Base-by-base conservation (phyloP, 2,888 invertebrate species). In the Cinara cedri region DNA sequence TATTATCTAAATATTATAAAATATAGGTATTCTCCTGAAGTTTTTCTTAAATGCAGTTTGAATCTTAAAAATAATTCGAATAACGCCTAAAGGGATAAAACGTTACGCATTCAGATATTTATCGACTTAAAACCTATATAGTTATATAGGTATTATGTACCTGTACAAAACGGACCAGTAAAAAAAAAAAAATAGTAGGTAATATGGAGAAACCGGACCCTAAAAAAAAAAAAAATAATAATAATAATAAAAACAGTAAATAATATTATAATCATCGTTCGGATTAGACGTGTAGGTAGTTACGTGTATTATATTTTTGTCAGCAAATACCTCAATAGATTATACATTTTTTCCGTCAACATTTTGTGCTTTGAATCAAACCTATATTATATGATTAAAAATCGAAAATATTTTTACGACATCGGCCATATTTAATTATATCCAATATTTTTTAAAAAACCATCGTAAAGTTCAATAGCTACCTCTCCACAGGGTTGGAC, bases 1-100 rank as follows among this genome's bases (percentile, higher is more conserved):
- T n/a, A n/a, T n/a, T n/a, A n/a, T n/a, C 1, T 14, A 70, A 70
- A 70, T 8, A 6, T n/a, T 26, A 70, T 54, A 34, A 21, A 19
- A 34, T 11, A 70, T 54, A 34, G 34, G 51, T 54, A 54, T 70
- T n/a, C 19, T 70, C 34, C 3, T 1, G n/a, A n/a, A 34, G 51
- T 54, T n/a, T 54, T 54, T 9, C 54, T 26, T 16, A 34, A 6
- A 24, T 68, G 68, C 11, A 49, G 68, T 68, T 51, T 26, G 49
- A 49, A 49, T 66, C 13, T n/a, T 68, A 49, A n/a, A 49, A n/a
- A 49, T 13, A 49, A 51, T 68, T 16, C 66, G 46, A 11, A 26
- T n/a, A 51, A 51, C 26, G 49, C 49, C 26, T 6, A 51, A 68
- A 68, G 49, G n/a, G n/a, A 26, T 16, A 34, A 34, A 34, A 34